Conservation (phyloP, 2,797 vertebrate species). For the Tapirus indicus region DNA sequence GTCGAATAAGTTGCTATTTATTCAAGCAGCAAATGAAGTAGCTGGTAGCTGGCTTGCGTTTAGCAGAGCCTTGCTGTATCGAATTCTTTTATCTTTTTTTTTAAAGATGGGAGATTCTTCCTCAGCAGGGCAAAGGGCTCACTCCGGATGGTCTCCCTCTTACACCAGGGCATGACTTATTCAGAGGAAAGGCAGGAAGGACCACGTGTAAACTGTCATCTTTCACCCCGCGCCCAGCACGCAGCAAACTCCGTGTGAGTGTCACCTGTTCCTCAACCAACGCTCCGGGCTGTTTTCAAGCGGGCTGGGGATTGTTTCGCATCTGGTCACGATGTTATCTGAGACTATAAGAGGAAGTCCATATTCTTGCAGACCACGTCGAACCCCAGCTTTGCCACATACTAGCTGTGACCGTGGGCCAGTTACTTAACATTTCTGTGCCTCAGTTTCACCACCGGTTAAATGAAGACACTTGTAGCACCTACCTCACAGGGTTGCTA, state of each 20-base stretch:
- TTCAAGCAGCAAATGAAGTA: background rate
- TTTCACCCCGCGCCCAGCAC: background rate
- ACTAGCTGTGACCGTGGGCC: background rate
- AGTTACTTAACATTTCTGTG: background rate
- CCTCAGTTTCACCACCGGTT: background rate
- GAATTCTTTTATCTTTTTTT: background rate
- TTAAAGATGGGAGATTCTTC: background rate
- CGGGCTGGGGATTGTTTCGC: no score
- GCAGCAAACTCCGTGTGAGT: fast-evolving
- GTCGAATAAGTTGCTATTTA: background rate
- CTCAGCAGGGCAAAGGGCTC: background rate
- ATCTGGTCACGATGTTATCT: no score
- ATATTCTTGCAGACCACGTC: background rate
- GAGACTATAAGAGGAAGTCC: background rate
- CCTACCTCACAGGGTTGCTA: background rate
- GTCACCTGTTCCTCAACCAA: background rate
- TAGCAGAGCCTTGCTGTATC: background rate
- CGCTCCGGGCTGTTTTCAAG: background rate
- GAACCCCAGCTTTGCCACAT: background rate
- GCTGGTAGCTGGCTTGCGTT: background rate
- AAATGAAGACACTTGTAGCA: background rate
- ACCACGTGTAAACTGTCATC: background rate
- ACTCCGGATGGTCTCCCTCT: background rate
- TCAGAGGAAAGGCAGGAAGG: background rate
- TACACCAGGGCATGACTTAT: fast-evolving